phyloP scores from a whole-genome alignment of 2,888 invertebrate genomes.

The Plagiodera versicolora region DNA sequence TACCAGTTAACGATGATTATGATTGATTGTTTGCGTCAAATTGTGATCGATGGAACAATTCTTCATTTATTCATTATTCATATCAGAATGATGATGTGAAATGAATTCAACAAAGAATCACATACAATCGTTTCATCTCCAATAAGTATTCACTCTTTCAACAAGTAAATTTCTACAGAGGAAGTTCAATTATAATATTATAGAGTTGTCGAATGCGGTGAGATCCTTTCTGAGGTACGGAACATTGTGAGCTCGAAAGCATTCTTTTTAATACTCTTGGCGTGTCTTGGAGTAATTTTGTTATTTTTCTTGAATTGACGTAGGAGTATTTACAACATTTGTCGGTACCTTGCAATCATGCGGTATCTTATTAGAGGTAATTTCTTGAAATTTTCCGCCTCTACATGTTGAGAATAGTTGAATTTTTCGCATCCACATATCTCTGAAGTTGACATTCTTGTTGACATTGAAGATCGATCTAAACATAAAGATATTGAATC shows the following conservation, averaged over 20 bases:
- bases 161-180: constrained; percentile 5
- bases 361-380: too few species aligned
- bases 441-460: too few species aligned
- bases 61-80: too few species aligned
- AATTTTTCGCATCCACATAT: too few species aligned
- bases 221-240: constrained; percentile 11
- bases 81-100: neutral
- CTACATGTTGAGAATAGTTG: too few species aligned
- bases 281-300: constrained; percentile 5
- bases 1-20: too few species aligned
- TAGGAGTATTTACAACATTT: neutral
- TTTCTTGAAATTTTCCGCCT: too few species aligned
- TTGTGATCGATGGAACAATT: too few species aligned
- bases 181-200: constrained; percentile 15
- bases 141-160: neutral
- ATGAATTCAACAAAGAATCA: neutral
- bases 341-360: too few species aligned
- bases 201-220: neutral
- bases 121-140: neutral
- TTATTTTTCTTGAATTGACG: neutral
- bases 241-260: neutral
- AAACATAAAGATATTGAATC: too few species aligned
- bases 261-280: constrained; percentile 13
- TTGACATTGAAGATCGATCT: too few species aligned
- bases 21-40: too few species aligned